Evolutionary conservation across 2,888 invertebrate genomes (phyloP).

Genomic region (Drosophila pseudotalamancana): DNA sequence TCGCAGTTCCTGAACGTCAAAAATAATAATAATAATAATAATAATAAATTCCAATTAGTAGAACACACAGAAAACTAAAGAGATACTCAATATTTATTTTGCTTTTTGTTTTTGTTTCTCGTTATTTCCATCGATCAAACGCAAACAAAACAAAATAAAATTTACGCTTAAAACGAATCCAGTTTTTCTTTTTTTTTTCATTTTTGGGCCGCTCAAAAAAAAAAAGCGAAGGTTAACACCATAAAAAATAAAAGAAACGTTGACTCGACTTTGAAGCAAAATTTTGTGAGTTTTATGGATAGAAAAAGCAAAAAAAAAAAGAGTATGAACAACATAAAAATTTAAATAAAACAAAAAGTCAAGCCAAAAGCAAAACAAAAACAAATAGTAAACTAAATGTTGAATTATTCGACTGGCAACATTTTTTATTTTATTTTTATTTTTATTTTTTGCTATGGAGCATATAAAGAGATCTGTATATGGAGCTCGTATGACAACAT

Average conservation of each 20-base stretch:
- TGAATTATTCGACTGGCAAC: slow-evolving; percentile 9
- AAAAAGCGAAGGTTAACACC: slow-evolving; percentile 52
- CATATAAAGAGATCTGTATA: slow-evolving; percentile 20
- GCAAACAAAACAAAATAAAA: slow-evolving; percentile 21
- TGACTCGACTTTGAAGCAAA: slow-evolving; percentile 32
- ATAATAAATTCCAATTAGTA: slow-evolving; percentile 22
- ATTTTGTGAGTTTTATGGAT: slow-evolving; percentile 6
- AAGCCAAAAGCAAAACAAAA: neutral
- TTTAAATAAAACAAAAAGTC: slow-evolving; percentile 8
- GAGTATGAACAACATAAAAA: slow-evolving; percentile 26
- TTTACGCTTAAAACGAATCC: slow-evolving; percentile 50
- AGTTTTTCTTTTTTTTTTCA: too few species aligned
- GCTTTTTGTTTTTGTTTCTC: neutral
- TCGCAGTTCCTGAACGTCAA: slow-evolving; percentile 88
- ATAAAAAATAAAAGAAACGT: slow-evolving; percentile 37
- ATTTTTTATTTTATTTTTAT: neutral
- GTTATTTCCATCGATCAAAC: slow-evolving; percentile 14
- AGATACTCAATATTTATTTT: neutral
- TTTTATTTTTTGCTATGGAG: neutral
- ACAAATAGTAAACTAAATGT: neutral
- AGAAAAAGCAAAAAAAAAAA: slow-evolving; percentile 15
- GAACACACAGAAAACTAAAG: slow-evolving; percentile 8
- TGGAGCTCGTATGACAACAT: slow-evolving; percentile 54
- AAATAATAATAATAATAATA: neutral
- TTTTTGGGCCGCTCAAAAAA: slow-evolving; percentile 15